These are phyloP conservation scores for Bradypodion ventrale DNA, from an alignment of 2,797 vertebrate genomes.

Conservation along the genomic window DNA sequence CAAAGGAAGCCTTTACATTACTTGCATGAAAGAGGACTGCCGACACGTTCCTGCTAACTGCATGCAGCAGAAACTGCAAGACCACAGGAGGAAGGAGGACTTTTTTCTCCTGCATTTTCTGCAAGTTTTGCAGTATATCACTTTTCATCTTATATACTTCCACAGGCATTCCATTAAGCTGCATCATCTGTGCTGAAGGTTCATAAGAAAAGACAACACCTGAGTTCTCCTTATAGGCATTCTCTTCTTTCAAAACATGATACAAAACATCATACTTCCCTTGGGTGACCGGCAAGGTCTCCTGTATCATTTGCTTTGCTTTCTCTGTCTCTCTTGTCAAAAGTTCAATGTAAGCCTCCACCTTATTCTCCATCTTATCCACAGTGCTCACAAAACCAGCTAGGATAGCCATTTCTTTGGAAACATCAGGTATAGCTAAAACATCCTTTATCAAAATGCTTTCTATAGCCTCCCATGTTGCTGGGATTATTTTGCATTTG, in stretches of 20 bases:
- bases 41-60: constrained; percentile 73
- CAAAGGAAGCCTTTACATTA: constrained; percentile 76
- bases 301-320: constrained; percentile 69
- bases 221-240: constrained; percentile 57
- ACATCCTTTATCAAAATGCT: constrained; percentile 60
- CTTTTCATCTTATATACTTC: constrained; percentile 77
- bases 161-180: constrained; percentile 72
- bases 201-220: constrained; percentile 73
- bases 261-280: constrained; percentile 73
- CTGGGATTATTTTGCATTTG: constrained; percentile 44
- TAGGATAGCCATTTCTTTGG: constrained; percentile 70
- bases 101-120: constrained; percentile 59
- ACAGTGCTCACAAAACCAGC: constrained; percentile 77
- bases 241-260: constrained; percentile 67
- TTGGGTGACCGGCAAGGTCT: constrained; percentile 65
- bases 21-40: constrained; percentile 75
- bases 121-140: constrained; percentile 75
- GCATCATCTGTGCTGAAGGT: constrained; percentile 56
- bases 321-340: constrained; percentile 70
- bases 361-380: constrained; percentile 60
- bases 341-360: constrained; percentile 69
- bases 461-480: constrained; percentile 74
- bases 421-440: constrained; percentile 64
- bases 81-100: constrained; percentile 66
- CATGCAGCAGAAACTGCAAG: constrained; percentile 73